These are phyloP conservation scores for Neoitamus cyanurus DNA, from an alignment of 2,888 invertebrate genomes.

Conservation along the genomic window DNA sequence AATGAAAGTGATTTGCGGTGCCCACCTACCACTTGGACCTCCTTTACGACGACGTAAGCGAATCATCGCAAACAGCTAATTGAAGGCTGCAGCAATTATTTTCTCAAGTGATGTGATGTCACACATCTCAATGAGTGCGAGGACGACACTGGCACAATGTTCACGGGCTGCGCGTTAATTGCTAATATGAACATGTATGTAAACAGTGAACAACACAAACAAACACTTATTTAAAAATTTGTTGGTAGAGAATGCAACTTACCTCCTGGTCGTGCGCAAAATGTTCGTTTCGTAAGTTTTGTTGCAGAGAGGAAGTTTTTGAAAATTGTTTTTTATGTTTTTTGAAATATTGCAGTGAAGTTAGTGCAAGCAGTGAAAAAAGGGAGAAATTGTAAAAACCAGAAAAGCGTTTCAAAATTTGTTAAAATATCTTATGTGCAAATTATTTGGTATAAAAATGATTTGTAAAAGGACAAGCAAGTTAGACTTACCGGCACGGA, in stretches of 20 bases:
- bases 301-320: neutral
- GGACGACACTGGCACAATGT: neutral
- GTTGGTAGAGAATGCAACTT: slow-evolving; percentile 4
- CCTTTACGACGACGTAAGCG: neutral
- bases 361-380: slow-evolving; percentile 46
- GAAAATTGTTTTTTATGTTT: neutral
- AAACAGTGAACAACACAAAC: neutral
- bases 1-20: neutral
- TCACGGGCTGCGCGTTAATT: neutral
- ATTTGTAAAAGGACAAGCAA: neutral
- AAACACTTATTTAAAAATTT: neutral
- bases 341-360: slow-evolving; percentile 5
- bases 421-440: slow-evolving; percentile 3
- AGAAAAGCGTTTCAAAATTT: slow-evolving; percentile 7
- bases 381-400: slow-evolving; percentile 24
- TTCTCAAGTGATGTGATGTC: neutral
- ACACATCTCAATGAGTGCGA: neutral
- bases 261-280: slow-evolving; percentile 26
- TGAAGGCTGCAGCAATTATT: neutral
- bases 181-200: neutral
- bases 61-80: neutral
- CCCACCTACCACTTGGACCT: neutral
- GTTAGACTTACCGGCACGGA: slow-evolving; percentile 91
- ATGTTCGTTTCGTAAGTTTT: neutral
- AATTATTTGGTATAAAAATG: neutral